Percentiles rank a stretch among this genome's conserved stretches.
Evolutionary conservation across 2,797 vertebrate species (phyloP).

Genomic region (Carcharodon carcharias): DNA sequence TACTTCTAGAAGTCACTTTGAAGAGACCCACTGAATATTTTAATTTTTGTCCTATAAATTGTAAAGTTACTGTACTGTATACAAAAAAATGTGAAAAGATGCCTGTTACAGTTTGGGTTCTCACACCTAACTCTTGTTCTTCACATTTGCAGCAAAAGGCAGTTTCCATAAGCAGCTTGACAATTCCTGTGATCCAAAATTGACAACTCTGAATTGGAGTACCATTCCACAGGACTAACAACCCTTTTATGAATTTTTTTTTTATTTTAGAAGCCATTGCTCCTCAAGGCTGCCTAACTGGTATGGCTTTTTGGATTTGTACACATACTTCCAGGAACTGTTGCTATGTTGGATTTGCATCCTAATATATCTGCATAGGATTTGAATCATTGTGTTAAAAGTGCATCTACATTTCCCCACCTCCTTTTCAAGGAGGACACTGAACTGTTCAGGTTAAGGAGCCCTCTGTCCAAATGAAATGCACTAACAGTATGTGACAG

Average conservation of each 20-base stretch:
- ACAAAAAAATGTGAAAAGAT: background rate
- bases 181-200: background rate
- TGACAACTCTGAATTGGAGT: background rate
- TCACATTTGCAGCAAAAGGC: background rate
- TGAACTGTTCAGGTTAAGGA: background rate
- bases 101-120: background rate
- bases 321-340: background rate
- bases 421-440: background rate
- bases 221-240: background rate
- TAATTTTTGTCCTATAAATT: background rate
- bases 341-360: background rate
- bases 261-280: background rate
- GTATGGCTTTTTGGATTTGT: background rate
- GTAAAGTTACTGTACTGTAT: background rate
- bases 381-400: background rate
- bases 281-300: background rate
- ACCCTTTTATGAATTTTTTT: background rate
- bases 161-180: background rate
- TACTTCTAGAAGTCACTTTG: background rate
- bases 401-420: background rate
- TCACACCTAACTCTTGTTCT: background rate
- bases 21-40: background rate
- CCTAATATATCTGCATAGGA: background rate
- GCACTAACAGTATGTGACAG: too few relatives aligned
- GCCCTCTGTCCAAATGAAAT: background rate